phyloP scores from a whole-genome alignment of 1,140 invertebrate genomes.

The Panagrolaimus sp. region DNA sequence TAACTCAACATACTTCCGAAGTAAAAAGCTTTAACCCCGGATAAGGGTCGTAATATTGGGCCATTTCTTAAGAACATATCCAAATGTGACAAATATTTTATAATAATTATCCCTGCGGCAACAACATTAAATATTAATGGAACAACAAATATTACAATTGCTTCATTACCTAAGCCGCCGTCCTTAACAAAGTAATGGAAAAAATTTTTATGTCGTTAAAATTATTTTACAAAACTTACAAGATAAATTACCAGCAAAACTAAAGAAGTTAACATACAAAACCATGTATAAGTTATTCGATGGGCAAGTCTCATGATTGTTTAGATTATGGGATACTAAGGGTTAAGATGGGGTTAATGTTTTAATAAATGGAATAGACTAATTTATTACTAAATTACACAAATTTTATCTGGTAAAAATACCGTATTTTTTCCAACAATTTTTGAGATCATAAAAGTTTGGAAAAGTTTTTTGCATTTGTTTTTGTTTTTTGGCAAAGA shows the following conservation, averaged over 20 bases:
- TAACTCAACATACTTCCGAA: neutral
- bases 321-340: too few species aligned
- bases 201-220: neutral
- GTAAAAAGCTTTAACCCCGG: neutral
- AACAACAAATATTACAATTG: neutral
- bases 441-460: too few species aligned
- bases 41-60: neutral
- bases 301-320: neutral
- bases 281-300: neutral
- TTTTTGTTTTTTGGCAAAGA: too few species aligned
- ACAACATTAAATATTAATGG: neutral
- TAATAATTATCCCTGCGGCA: too few species aligned
- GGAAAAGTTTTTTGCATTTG: too few species aligned
- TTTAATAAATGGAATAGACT: too few species aligned
- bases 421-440: too few species aligned
- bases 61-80: too few species aligned
- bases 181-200: neutral
- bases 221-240: neutral
- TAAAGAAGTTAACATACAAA: neutral
- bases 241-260: conserved; percentile 2
- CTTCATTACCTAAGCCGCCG: neutral
- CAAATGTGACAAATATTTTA: too few species aligned
- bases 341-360: too few species aligned
- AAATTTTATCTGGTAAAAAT: too few species aligned
- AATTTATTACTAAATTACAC: too few species aligned